These are phyloP conservation scores for Procambarus virginalis DNA, from an alignment of 1,140 invertebrate genomes.

Conservation along the genomic window DNA sequence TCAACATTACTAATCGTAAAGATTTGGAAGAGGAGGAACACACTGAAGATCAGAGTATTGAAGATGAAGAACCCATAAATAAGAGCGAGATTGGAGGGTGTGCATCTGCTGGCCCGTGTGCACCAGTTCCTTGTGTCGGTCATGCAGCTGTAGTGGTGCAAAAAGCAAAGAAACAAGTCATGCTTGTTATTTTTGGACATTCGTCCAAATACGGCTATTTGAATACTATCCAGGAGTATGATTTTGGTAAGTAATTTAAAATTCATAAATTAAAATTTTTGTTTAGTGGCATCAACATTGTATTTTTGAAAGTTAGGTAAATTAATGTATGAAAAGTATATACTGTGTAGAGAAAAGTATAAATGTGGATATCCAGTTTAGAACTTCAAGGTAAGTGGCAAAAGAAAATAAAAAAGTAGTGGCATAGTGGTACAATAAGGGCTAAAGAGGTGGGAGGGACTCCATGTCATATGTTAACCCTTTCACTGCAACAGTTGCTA, in stretches of 20 bases:
- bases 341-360: too few relatives aligned
- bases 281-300: not conserved
- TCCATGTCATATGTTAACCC: too few relatives aligned
- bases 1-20: not conserved
- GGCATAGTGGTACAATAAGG: too few relatives aligned
- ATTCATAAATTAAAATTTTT: not conserved
- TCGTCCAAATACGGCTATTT: slow-evolving; percentile 94
- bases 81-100: slow-evolving; percentile 33
- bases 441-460: too few relatives aligned
- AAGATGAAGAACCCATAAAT: slow-evolving; percentile 2
- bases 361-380: too few relatives aligned
- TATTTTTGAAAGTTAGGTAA: too few relatives aligned
- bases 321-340: too few relatives aligned
- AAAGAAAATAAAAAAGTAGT: too few relatives aligned
- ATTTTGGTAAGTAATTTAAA: slow-evolving; percentile 35
- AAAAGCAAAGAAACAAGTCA: slow-evolving; percentile 79
- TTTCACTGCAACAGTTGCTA: too few relatives aligned
- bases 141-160: slow-evolving; percentile 87
- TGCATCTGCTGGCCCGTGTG: slow-evolving; percentile 72
- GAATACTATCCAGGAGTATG: slow-evolving; percentile 92
- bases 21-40: slow-evolving; percentile 2
- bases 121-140: slow-evolving; percentile 85
- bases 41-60: not conserved
- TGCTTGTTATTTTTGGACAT: slow-evolving; percentile 97
- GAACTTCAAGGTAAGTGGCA: too few relatives aligned